phyloP scores from a whole-genome alignment of 2,113 vertebrate genomes.

The Notechis scutatus region DNA sequence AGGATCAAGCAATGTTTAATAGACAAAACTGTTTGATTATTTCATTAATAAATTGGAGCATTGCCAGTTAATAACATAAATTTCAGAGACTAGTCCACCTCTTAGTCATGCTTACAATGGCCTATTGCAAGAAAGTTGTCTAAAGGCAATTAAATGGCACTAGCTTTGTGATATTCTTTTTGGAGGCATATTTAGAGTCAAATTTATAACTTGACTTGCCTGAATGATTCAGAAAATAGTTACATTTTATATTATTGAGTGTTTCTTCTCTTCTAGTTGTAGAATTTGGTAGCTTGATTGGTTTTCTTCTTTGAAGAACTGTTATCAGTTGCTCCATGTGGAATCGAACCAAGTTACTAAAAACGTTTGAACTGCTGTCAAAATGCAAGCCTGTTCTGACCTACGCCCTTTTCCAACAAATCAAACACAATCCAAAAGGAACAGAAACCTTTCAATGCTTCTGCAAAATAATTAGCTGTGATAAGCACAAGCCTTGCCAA shows the following conservation, averaged over 20 bases:
- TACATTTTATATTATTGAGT: neutral
- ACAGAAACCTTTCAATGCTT: too few relatives aligned
- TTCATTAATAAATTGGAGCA: conserved; percentile 25
- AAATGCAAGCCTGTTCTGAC: neutral
- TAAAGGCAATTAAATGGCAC: conserved; percentile 22
- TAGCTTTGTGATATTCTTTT: conserved; percentile 7
- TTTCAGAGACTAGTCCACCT: neutral
- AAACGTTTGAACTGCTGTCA: neutral
- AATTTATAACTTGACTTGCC: neutral
- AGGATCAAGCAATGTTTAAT: conserved; percentile 27
- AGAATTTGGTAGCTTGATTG: neutral
- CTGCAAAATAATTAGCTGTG: too few relatives aligned
- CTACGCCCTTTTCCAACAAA: too few relatives aligned
- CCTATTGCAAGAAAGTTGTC: conserved; percentile 4
- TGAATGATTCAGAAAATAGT: neutral
- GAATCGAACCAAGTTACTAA: neutral
- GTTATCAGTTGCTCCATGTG: neutral
- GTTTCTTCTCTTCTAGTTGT: neutral
- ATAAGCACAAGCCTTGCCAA: too few relatives aligned
- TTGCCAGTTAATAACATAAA: conserved; percentile 10
- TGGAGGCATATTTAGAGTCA: conserved; percentile 11
- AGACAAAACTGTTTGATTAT: conserved; percentile 24
- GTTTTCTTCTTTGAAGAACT: neutral
- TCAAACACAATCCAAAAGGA: too few relatives aligned
- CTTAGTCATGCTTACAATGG: neutral